These are phyloP conservation scores for Macrophya alboannulata DNA, from an alignment of 2,888 invertebrate genomes.

Conservation along the genomic window DNA sequence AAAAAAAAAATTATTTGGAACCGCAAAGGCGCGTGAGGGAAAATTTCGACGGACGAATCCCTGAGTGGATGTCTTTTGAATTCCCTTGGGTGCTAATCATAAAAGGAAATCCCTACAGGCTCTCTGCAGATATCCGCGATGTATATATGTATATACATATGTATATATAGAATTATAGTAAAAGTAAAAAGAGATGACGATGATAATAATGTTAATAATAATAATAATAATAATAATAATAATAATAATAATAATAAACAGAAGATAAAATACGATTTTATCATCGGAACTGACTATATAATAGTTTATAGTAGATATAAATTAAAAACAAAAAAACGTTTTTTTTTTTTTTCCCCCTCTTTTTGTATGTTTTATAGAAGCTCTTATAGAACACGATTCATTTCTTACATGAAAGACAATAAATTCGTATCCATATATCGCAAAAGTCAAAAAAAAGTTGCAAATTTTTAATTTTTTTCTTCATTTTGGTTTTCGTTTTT, in stretches of 20 bases:
- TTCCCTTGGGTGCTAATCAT: constrained; percentile 48
- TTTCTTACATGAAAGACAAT: no score
- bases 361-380: no score
- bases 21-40: neutral
- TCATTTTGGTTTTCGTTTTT: no score
- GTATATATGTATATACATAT: no score
- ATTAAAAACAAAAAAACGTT: no score
- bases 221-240: neutral
- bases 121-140: neutral
- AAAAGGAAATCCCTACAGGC: neutral
- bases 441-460: no score
- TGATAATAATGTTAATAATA: neutral
- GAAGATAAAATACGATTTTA: constrained; percentile 47
- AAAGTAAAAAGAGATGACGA: neutral
- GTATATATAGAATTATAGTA: neutral
- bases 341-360: no score
- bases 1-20: neutral
- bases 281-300: neutral
- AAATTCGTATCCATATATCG: no score
- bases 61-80: constrained; percentile 15
- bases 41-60: neutral
- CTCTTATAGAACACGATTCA: no score
- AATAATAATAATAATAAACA: neutral
- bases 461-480: no score
- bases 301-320: neutral